phyloP scores from a whole-genome alignment of 2,113 vertebrate genomes.

The Isurus oxyrinchus region DNA sequence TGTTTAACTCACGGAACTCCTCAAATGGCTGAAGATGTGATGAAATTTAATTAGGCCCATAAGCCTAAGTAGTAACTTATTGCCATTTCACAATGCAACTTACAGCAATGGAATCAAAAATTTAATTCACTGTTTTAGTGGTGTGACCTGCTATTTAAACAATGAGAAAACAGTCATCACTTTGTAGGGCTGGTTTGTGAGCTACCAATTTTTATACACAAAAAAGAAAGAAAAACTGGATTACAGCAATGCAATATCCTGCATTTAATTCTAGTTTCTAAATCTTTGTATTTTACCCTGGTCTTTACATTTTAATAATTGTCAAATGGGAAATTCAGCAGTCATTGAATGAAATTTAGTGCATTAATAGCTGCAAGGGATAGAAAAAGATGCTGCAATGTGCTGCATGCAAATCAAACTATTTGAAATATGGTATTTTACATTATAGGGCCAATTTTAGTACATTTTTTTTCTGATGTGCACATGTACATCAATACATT shows the following conservation, averaged over 20 bases:
- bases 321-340: conserved; percentile 3
- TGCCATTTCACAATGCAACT: neutral
- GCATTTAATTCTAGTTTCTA: neutral
- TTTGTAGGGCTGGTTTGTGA: neutral
- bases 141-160: neutral
- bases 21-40: neutral
- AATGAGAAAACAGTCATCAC: neutral
- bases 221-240: neutral
- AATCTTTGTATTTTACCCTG: neutral
- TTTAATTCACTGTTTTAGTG: neutral
- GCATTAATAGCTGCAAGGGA: neutral
- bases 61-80: neutral
- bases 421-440: neutral
- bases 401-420: neutral
- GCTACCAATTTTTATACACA: neutral
- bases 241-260: neutral
- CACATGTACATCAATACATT: neutral
- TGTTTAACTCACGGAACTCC: neutral
- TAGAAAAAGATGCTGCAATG: conserved; percentile 7
- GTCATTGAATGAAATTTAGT: neutral
- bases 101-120: neutral
- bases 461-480: neutral
- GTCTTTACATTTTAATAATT: neutral
- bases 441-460: neutral
- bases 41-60: neutral